A percentile compares a stretch with the other conserved stretches of the same genome.
phyloP scores from a whole-genome alignment of 92 coral and sea anemone species.

The Actinernus sp. region DNA sequence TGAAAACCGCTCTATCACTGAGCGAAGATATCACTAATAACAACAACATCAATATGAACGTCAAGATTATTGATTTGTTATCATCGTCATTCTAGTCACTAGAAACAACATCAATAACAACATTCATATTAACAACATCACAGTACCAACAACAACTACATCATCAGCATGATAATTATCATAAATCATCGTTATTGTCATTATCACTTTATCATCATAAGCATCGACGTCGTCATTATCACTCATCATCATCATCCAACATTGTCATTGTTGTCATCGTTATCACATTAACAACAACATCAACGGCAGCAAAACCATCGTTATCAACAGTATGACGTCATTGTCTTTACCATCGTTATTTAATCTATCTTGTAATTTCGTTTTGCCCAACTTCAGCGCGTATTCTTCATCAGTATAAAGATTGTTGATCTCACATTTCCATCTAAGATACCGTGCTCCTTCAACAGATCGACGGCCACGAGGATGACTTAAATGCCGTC shows the following conservation, averaged over 20 bases:
- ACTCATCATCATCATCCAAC: slow-evolving; percentile 9
- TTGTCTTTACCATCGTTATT: too few species aligned
- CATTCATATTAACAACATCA: not conserved
- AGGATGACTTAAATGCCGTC: slow-evolving; percentile 83
- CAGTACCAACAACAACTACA: not conserved
- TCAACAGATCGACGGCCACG: slow-evolving; percentile 78
- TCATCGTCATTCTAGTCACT: not conserved
- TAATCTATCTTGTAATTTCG: too few species aligned
- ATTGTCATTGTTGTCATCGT: not conserved
- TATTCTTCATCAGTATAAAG: too few species aligned
- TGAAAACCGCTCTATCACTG: too few species aligned
- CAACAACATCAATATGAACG: not conserved
- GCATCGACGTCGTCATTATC: not conserved
- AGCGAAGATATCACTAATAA: too few species aligned
- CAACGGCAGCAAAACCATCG: not conserved
- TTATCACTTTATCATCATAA: not conserved
- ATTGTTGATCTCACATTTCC: too few species aligned
- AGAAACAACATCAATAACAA: not conserved
- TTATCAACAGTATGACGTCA: not conserved
- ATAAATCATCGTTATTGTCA: not conserved
- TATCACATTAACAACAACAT: too few species aligned
- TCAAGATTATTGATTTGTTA: not conserved
- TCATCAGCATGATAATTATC: not conserved
- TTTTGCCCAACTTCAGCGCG: too few species aligned
- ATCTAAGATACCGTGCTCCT: too few species aligned